phyloP scores from a whole-genome alignment of 2,888 invertebrate genomes.

The Pyrochroa serraticornis region DNA sequence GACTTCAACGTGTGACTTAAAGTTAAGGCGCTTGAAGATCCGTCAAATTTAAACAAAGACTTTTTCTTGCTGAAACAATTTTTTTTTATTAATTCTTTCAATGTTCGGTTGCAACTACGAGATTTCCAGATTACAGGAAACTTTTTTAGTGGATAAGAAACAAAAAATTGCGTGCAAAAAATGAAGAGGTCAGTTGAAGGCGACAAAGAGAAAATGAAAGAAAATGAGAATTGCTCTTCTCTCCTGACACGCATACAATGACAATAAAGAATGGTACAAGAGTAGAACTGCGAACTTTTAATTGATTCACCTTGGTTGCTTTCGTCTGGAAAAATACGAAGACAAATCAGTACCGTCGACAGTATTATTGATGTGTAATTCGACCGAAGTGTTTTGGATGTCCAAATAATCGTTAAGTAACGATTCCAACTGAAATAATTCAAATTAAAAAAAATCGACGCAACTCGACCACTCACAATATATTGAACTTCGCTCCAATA shows the following conservation, averaged over 20 bases:
- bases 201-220: too few species aligned
- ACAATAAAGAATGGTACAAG: too few species aligned
- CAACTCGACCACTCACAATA: slow-evolving; percentile 67
- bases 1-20: slow-evolving; percentile 50
- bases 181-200: background rate
- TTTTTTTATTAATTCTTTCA: too few species aligned
- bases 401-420: slow-evolving; percentile 87
- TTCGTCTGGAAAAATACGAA: slow-evolving; percentile 61
- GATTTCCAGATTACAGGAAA: too few species aligned
- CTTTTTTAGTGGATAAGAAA: too few species aligned
- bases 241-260: too few species aligned
- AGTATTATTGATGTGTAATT: slow-evolving; percentile 59
- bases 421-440: slow-evolving; percentile 72
- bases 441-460: slow-evolving; percentile 17
- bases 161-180: too few species aligned
- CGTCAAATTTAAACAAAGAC: slow-evolving; percentile 74
- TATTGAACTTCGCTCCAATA: slow-evolving; percentile 91
- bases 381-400: slow-evolving; percentile 77
- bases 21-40: slow-evolving; percentile 59
- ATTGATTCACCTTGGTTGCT: slow-evolving; percentile 54
- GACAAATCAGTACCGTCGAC: slow-evolving; percentile 62
- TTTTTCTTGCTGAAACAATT: slow-evolving; percentile 61
- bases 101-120: too few species aligned
- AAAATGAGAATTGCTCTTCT: too few species aligned
- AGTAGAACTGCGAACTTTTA: too few species aligned